Conservation (phyloP, 2,888 invertebrate species). For the Perizoma flavofasciatum region DNA sequence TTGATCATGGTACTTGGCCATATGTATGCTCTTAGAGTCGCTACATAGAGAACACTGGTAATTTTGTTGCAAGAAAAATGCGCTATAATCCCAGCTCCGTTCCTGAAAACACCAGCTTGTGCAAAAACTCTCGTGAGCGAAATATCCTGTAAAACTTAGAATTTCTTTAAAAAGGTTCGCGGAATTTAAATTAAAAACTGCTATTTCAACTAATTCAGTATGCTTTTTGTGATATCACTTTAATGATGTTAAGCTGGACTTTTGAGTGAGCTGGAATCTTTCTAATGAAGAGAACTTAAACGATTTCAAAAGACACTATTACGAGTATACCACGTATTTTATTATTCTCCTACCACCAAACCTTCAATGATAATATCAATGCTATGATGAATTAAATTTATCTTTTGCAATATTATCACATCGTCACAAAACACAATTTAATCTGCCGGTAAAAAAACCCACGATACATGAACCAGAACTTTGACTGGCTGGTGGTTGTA, state of each 20-base stretch:
- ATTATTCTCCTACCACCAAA: too few relatives aligned
- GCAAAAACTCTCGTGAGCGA: slow-evolving; percentile 23
- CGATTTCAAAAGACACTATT: too few relatives aligned
- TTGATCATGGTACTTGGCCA: too few relatives aligned
- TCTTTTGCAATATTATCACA: too few relatives aligned
- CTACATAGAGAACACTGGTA: slow-evolving; percentile 39
- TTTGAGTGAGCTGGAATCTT: not conserved
- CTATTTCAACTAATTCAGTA: slow-evolving; percentile 15
- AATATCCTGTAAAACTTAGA: slow-evolving; percentile 24
- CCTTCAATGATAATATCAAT: too few relatives aligned
- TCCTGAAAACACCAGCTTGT: slow-evolving; percentile 28
- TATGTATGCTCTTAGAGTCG: slow-evolving; percentile 12
- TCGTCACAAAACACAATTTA: too few relatives aligned
- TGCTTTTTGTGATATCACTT: slow-evolving; percentile 12
- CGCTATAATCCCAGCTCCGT: slow-evolving; percentile 32
- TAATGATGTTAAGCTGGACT: not conserved
- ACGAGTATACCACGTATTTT: too few relatives aligned
- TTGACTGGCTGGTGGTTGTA: too few relatives aligned
- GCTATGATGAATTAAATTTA: too few relatives aligned
- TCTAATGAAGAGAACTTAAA: too few relatives aligned
- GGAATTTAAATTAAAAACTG: slow-evolving; percentile 21
- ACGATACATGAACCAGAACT: too few relatives aligned
- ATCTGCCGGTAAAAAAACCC: too few relatives aligned
- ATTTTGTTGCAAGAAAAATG: slow-evolving; percentile 43
- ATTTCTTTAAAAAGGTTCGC: slow-evolving; percentile 22